Conservation (phyloP, 2,797 vertebrate species). For the Myotis daubentonii region DNA sequence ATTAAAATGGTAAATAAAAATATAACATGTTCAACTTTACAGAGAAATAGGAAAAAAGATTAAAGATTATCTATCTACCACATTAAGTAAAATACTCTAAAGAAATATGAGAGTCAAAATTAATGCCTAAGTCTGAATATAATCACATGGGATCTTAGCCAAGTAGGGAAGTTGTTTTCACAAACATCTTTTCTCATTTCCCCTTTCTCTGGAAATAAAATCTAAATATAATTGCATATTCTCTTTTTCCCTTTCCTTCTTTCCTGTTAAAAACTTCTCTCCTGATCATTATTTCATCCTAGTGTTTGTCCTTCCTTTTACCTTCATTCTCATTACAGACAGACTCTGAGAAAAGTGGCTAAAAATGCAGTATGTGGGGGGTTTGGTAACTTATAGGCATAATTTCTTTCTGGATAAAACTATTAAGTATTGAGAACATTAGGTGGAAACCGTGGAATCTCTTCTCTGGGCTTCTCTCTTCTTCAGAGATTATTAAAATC, state of each 20-base stretch:
- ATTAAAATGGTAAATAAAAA: constrained; percentile 4
- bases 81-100: background rate
- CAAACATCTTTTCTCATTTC: constrained; percentile 34
- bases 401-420: background rate
- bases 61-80: background rate
- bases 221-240: background rate
- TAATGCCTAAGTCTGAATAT: background rate
- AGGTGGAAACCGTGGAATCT: background rate
- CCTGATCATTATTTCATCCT: background rate
- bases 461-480: background rate
- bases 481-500: background rate
- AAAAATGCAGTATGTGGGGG: background rate
- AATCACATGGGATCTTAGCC: background rate
- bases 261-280: background rate
- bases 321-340: background rate
- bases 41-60: background rate
- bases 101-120: background rate
- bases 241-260: background rate
- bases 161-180: background rate
- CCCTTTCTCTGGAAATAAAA: background rate
- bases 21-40: background rate
- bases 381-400: background rate
- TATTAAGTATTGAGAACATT: background rate
- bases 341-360: background rate
- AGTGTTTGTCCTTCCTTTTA: background rate